Evolutionary conservation across 1,140 invertebrate genomes (phyloP), one percentile per base, ranked within the genome.

Genomic region (Heterodera schachtii): DNA sequence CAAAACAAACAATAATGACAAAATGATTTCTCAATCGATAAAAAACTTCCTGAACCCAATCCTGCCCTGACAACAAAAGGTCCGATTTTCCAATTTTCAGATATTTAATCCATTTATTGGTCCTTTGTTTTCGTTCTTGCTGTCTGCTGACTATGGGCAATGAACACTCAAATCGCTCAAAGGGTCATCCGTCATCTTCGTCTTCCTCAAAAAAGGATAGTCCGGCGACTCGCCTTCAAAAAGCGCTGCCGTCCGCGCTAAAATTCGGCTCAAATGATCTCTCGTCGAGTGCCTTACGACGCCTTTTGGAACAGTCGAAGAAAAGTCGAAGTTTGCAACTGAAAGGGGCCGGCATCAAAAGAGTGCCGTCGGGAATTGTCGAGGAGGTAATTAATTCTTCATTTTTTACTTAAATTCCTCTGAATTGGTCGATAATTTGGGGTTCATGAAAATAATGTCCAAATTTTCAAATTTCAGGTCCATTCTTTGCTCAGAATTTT

Each of bases 311-410:
- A 88, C 96, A 94, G 49, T 95, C 96, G 2, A 93, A 95, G 82
- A 97, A 97, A 91, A 97, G 95, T 46, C 95, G 96, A 5, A 94
- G 95, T n/a, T 92, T 96, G 80, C 95, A 95, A 89, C 91, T 98
- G 70, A 94, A 94, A 1, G 93, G 94, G 84, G 92, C 93, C 73
- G 95, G 94, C 87, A 91, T 98, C 64, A 94, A 92, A 86, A 94
- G 93, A 86, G 90, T 92, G 82, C 84, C 81, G 19, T 41, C 79
- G n/a, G 13, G 57, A 19, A 60, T 76, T n/a, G 64, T 85, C 6
- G 77, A 84, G 16, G 82, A 88, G 46, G 83, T 87, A 66, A 73
- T 43, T 70, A 76, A 76, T n/a, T 21, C 31, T 31, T 31, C 52
- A 67, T 21, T 43, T 9, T 70, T 46, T 66, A n/a, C 41, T 44